Percentiles rank a stretch among this genome's conserved stretches.
Conservation (phyloP, 2,888 invertebrate genomes). For the Acronicta leporina region DNA sequence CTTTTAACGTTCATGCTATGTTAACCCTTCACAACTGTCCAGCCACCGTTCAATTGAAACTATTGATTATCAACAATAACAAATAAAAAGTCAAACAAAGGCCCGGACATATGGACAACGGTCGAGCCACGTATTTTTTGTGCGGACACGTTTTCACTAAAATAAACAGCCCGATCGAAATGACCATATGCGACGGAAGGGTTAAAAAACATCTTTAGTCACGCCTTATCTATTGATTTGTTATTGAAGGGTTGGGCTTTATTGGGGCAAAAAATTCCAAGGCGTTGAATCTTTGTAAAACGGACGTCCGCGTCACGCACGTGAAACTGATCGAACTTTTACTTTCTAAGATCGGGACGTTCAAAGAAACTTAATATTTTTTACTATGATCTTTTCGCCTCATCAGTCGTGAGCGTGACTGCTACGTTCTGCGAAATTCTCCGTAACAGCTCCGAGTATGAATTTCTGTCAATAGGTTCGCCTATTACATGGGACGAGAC, state of each 20-base stretch:
- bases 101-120: conserved; percentile 69
- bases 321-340: conserved; percentile 35
- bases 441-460: too few relatives aligned
- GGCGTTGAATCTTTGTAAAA: conserved; percentile 13
- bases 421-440: too few relatives aligned
- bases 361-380: too few relatives aligned
- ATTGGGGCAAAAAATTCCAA: conserved; percentile 46
- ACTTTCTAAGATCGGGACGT: too few relatives aligned
- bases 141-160: conserved; percentile 66
- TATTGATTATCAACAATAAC: conserved; percentile 71
- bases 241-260: conserved; percentile 55
- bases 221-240: conserved; percentile 75
- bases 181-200: conserved; percentile 73
- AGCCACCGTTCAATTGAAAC: conserved; percentile 65
- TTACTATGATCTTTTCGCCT: too few relatives aligned
- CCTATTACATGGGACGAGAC: too few relatives aligned
- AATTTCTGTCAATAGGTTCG: too few relatives aligned
- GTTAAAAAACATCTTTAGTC: conserved; percentile 67
- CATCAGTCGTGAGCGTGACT: too few relatives aligned
- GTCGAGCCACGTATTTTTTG: conserved; percentile 56
- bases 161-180: conserved; percentile 54
- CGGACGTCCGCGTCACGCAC: conserved; percentile 8
- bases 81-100: conserved; percentile 68
- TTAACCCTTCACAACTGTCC: conserved; percentile 68
- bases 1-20: conserved; percentile 26